These are phyloP conservation scores for Dromas ardeola DNA, from an alignment of 2,113 vertebrate genomes.

Conservation along the genomic window DNA sequence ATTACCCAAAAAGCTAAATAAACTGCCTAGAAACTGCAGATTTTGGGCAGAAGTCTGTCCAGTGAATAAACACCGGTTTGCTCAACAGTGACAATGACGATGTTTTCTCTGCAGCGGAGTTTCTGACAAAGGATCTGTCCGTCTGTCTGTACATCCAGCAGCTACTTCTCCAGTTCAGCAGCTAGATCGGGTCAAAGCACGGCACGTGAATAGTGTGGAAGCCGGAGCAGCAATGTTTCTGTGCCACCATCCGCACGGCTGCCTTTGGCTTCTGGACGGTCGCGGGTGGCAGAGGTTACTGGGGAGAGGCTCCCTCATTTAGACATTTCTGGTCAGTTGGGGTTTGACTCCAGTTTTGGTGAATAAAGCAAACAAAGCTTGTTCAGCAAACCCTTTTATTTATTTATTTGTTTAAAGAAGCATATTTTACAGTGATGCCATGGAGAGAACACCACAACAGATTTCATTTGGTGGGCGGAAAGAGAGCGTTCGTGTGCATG, in stretches of 20 bases:
- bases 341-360: neutral
- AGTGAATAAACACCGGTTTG: no score
- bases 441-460: neutral
- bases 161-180: neutral
- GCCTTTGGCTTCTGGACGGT: neutral
- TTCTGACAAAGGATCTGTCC: neutral
- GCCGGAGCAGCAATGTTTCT: fast-evolving
- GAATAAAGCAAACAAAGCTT: constrained; percentile 18
- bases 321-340: neutral
- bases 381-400: constrained; percentile 47
- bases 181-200: no score
- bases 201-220: fast-evolving
- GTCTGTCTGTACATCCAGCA: neutral
- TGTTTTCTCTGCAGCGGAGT: neutral
- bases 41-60: neutral
- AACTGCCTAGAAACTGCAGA: neutral
- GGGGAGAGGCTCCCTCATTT: neutral
- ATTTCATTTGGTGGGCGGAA: neutral
- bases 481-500: neutral
- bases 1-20: neutral
- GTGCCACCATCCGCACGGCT: fast-evolving
- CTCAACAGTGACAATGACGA: neutral
- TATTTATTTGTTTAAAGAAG: constrained; percentile 20
- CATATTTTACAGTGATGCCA: constrained; percentile 32
- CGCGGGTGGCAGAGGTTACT: neutral